Percentiles rank a stretch among this genome's conserved stretches.
Conservation (phyloP, 2,797 vertebrate genomes). For the Decapterus maruadsi region DNA sequence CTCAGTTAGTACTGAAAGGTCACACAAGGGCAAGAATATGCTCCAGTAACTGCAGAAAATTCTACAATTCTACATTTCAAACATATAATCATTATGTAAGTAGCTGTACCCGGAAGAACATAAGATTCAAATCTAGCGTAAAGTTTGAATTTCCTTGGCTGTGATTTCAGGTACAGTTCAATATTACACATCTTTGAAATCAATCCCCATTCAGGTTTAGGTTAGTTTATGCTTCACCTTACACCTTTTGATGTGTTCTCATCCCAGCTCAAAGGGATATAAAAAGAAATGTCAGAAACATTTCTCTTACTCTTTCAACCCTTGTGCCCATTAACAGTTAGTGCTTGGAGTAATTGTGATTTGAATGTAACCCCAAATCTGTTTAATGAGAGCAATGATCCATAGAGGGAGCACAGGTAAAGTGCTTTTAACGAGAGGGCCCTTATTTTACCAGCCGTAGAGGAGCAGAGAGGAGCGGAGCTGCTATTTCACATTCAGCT, state of each 20-base stretch:
- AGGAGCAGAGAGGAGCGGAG: conserved; percentile 72
- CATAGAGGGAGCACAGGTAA: conserved; percentile 83
- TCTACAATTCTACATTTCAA: conserved; percentile 49
- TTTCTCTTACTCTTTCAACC: conserved; percentile 81
- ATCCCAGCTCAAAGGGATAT: conserved; percentile 60
- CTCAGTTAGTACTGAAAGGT: conserved; percentile 53
- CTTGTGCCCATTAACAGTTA: conserved; percentile 79
- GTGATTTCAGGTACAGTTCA: conserved; percentile 56
- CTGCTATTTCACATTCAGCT: conserved; percentile 81
- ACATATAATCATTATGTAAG: conserved; percentile 37
- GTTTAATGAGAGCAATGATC: conserved; percentile 84
- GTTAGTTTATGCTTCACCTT: conserved; percentile 76
- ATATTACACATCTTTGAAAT: conserved; percentile 63
- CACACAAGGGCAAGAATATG: conserved; percentile 40
- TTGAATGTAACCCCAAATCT: conserved; percentile 83
- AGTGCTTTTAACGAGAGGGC: conserved; percentile 85
- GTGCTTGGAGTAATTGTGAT: conserved; percentile 81
- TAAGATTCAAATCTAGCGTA: conserved; percentile 47
- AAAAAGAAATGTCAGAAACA: conserved; percentile 82
- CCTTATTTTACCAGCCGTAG: conserved; percentile 80
- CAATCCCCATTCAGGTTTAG: conserved; percentile 64
- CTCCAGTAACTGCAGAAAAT: conserved; percentile 33
- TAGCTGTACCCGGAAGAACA: conserved; percentile 32
- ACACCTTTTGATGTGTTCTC: conserved; percentile 73
- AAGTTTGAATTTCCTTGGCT: conserved; percentile 29